Evolutionary conservation across 2,888 invertebrate species (phyloP).

Genomic region (Lissonota sp.): DNA sequence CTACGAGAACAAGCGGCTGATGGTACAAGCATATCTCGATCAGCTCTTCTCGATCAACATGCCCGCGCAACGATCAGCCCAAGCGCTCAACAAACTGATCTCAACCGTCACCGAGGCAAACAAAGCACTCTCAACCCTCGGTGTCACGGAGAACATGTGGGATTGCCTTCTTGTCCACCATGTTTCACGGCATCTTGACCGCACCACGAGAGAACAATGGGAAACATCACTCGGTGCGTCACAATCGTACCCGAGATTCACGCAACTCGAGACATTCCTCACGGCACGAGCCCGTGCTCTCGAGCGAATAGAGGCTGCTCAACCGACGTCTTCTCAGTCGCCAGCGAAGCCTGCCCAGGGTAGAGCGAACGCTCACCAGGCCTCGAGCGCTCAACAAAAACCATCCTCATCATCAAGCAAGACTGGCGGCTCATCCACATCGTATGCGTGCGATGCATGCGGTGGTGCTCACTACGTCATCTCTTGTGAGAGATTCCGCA

Average conservation of each 20-base stretch:
- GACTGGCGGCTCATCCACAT: neutral
- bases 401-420: neutral
- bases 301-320: conserved; percentile 4
- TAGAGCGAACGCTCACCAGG: too few species aligned
- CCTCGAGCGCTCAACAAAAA: neutral
- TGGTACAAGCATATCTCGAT: too few species aligned
- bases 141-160: neutral
- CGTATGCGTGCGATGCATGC: neutral
- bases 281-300: neutral
- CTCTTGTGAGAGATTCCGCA: neutral
- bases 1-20: too few species aligned
- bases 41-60: too few species aligned
- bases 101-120: conserved; percentile 9
- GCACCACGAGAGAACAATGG: conserved; percentile 25
- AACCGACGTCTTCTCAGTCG: too few species aligned
- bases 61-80: neutral
- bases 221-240: conserved; percentile 36
- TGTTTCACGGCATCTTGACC: conserved; percentile 18
- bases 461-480: neutral
- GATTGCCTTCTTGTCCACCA: conserved; percentile 30
- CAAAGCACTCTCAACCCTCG: conserved; percentile 22
- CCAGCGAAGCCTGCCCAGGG: too few species aligned
- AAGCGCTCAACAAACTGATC: neutral
- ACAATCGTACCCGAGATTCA: conserved; percentile 16
- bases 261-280: conserved; percentile 26